Conservation (phyloP, 2,888 invertebrate genomes). For the Ariolimax columbianus region DNA sequence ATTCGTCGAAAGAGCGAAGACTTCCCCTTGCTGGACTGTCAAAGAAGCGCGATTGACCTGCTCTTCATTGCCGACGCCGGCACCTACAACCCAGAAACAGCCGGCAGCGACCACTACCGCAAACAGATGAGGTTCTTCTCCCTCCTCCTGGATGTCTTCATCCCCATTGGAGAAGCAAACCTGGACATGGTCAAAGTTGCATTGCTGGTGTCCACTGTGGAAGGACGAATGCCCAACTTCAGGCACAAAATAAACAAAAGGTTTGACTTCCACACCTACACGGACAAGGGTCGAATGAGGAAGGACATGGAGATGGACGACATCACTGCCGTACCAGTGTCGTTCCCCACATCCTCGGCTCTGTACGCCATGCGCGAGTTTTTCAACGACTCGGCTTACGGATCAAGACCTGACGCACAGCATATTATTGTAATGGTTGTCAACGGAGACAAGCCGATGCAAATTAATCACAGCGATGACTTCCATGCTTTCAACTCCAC, state of each 20-base stretch:
- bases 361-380: constrained; percentile 27
- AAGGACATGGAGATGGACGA: not conserved
- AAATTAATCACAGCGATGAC: constrained; percentile 34
- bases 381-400: constrained; percentile 21
- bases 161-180: not conserved
- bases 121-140: constrained; percentile 39
- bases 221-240: not conserved
- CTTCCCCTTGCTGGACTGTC: constrained; percentile 34
- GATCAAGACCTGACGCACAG: constrained; percentile 4
- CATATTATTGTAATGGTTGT: constrained; percentile 33
- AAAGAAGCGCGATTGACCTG: constrained; percentile 4
- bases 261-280: constrained; percentile 21
- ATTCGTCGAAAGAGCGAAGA: constrained; percentile 34
- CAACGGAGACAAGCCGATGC: constrained; percentile 5
- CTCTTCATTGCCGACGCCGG: constrained; percentile 40
- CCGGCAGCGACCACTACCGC: constrained; percentile 17
- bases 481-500: constrained; percentile 37
- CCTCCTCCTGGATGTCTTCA: constrained; percentile 35
- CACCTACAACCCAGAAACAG: constrained; percentile 9
- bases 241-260: not conserved
- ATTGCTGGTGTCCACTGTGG: not conserved
- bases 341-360: constrained; percentile 21
- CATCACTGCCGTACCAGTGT: not conserved
- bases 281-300: not conserved
- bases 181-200: constrained; percentile 21